Evolutionary conservation across 2,797 vertebrate genomes (phyloP).

Genomic region (Meda fulgida): DNA sequence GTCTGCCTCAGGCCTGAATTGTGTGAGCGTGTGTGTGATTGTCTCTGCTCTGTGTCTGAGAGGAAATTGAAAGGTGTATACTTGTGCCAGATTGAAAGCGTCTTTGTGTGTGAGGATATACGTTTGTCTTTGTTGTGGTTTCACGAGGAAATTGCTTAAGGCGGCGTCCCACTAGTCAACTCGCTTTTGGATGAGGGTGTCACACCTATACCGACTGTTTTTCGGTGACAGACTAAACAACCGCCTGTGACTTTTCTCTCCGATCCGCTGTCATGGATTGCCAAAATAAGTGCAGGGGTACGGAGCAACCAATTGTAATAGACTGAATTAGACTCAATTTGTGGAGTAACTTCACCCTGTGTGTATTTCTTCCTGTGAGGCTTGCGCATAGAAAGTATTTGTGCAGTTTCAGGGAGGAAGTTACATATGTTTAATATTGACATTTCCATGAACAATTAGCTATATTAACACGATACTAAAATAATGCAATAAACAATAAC

Average conservation of each 20-base stretch:
- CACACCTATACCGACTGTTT: constrained; percentile 3
- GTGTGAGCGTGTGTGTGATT: constrained; percentile 43
- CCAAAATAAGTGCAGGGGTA: background rate
- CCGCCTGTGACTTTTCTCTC: constrained; percentile 6
- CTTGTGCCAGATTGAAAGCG: constrained; percentile 38
- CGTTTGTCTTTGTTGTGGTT: constrained; percentile 7
- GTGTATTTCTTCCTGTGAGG: constrained; percentile 32
- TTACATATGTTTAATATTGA: background rate
- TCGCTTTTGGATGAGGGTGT: background rate
- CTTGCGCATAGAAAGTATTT: background rate
- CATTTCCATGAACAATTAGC: background rate
- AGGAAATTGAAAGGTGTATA: constrained; percentile 36
- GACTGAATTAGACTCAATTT: background rate
- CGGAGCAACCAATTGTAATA: background rate
- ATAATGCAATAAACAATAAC: background rate
- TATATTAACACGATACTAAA: background rate
- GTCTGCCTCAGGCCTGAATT: constrained; percentile 63
- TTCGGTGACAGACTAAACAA: background rate
- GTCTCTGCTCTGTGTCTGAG: constrained; percentile 32
- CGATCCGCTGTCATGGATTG: background rate
- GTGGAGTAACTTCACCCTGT: constrained; percentile 15
- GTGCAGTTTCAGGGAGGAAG: background rate
- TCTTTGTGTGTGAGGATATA: constrained; percentile 40
- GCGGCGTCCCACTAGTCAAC: background rate
- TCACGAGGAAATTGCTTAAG: constrained; percentile 12